Percentiles rank a stretch among this genome's conserved stretches.
Evolutionary conservation across 2,797 vertebrate genomes (phyloP).

Genomic region (Anabas testudineus): DNA sequence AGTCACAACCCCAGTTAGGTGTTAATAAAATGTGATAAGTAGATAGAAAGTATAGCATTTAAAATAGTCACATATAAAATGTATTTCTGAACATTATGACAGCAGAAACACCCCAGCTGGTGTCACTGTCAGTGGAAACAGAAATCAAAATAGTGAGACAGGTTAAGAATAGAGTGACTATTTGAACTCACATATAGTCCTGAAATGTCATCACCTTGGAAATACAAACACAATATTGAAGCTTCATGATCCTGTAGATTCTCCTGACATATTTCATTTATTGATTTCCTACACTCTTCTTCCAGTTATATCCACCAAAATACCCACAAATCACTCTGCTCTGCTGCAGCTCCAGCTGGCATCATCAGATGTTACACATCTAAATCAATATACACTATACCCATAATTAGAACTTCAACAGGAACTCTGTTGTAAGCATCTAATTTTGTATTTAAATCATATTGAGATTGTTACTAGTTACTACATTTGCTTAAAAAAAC

Average conservation of each 20-base stretch:
- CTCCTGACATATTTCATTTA: conserved; percentile 38
- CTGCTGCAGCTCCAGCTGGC: not conserved
- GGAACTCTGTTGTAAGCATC: no score
- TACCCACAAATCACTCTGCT: conserved; percentile 2
- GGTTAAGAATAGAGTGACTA: not conserved
- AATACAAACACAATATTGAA: conserved; percentile 37
- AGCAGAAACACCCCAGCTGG: not conserved
- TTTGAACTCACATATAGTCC: conserved; percentile 9
- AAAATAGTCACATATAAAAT: no score
- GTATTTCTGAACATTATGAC: not conserved
- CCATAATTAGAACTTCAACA: no score
- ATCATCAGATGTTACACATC: no score
- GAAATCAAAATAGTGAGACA: not conserved
- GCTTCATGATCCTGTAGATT: conserved; percentile 5
- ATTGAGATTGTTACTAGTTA: conserved; percentile 1
- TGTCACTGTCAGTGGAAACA: not conserved
- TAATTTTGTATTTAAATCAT: no score
- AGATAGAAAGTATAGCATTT: no score
- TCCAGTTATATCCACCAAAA: conserved; percentile 24
- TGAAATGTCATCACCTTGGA: conserved; percentile 44
- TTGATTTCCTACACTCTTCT: conserved; percentile 41
- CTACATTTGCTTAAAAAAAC: conserved; percentile 1
- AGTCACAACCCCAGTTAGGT: no score
- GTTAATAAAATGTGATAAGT: no score
- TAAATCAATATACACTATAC: not conserved